Evolutionary conservation across 2,888 invertebrate genomes (phyloP), one percentile per base, ranked within the genome.

Genomic region (Dynastes grantii): DNA sequence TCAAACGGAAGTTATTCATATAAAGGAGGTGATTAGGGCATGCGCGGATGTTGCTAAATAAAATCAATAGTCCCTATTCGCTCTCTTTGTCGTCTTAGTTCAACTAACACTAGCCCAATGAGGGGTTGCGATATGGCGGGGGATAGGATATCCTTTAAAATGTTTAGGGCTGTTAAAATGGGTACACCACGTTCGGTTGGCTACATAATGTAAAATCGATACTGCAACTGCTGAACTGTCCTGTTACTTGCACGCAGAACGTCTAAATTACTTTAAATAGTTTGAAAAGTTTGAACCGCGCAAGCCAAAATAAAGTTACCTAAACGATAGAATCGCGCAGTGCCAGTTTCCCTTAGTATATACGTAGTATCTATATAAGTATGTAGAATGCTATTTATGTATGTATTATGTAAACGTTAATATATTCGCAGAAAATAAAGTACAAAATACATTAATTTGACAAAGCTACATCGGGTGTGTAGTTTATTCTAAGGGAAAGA

Each of bases 191-290:
- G 76, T 83, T 80, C 79, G 76, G 79, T 81, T 80, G 80, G 79
- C 78, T 82, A 77, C 75, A 80, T 79, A 84, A 84, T 83, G 79
- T 83, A 86, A 85, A 85, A 85, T 86, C 86, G 84, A 85, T 86
- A 85, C 83, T 81, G 82, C 83, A 83, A 83, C 80, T 79, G 81
- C 79, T 81, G 82, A 80, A 80, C 79, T 76, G 79, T 75, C 22
- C 22, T 61, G 58, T 61, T 58, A 61, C 9, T 61, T 61, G 77
- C 77, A 77, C 73, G 40, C 73, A 78, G 58, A 70, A 53, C 78
- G 76, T 68, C 63, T 73, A 80, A 78, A 77, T 81, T 45, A 27
- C 58, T 61, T 73, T 73, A 27, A 73, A 45, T 73, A 45, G 27
- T 73, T 61, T 73, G 37, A 11, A 45, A 73, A 73, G 5, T 27